Evolutionary conservation across 2,113 vertebrate genomes (phyloP).

Genomic region (Datnioides undecimradiatus): DNA sequence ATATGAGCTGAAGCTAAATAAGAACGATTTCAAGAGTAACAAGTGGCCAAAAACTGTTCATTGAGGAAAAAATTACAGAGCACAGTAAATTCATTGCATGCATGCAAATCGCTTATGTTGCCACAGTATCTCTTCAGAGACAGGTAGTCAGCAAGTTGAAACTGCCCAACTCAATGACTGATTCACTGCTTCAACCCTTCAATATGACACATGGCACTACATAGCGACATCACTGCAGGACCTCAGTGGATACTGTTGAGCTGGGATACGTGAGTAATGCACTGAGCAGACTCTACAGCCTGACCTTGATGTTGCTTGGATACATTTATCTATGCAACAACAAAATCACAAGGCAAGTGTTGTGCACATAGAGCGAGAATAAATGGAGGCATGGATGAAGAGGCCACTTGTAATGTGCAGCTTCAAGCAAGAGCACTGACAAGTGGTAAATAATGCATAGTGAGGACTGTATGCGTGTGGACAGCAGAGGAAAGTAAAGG

Average conservation of each 20-base stretch:
- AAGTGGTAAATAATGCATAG: slow-evolving; percentile 62
- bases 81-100: too few relatives aligned
- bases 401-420: slow-evolving; percentile 33
- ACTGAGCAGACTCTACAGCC: background rate
- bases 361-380: background rate
- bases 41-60: too few relatives aligned
- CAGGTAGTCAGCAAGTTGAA: background rate
- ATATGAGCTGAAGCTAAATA: background rate
- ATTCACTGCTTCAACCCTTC: background rate
- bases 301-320: slow-evolving; percentile 24
- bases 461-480: slow-evolving; percentile 24
- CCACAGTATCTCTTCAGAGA: background rate
- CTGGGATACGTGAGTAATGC: background rate
- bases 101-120: background rate
- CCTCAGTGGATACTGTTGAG: background rate
- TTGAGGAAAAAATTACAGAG: too few relatives aligned
- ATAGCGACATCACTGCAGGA: background rate
- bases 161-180: background rate
- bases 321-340: slow-evolving; percentile 31
- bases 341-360: background rate
- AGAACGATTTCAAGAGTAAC: background rate
- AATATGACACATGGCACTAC: background rate
- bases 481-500: slow-evolving; percentile 6
- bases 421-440: slow-evolving; percentile 35
- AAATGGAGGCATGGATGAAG: slow-evolving; percentile 33